These are phyloP conservation scores for Pitangus sulphuratus DNA, from an alignment of 2,797 vertebrate species.

Conservation along the genomic window DNA sequence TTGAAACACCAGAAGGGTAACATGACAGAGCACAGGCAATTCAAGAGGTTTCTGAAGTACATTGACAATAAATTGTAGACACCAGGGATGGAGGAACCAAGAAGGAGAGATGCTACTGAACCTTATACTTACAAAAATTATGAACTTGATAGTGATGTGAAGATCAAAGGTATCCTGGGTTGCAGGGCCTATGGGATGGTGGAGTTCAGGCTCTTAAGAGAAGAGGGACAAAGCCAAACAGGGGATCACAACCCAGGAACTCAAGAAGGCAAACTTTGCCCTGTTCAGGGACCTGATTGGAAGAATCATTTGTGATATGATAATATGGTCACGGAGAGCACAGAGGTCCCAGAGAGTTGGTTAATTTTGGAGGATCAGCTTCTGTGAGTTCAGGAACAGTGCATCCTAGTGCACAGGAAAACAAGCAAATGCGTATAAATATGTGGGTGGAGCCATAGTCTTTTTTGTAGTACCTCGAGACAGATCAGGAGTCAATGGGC, in stretches of 20 bases:
- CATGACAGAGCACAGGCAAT: neutral
- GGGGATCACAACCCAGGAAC: neutral
- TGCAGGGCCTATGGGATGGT: neutral
- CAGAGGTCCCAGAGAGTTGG: neutral
- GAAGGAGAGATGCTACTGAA: neutral
- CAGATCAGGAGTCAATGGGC: neutral
- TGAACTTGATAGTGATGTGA: neutral
- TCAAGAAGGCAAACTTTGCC: neutral
- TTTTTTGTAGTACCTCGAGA: neutral
- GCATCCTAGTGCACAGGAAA: rapidly evolving
- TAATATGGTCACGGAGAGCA: neutral
- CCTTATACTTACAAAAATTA: neutral
- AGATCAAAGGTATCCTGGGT: neutral
- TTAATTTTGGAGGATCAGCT: neutral
- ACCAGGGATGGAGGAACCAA: neutral
- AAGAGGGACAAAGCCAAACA: neutral
- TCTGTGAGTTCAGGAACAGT: neutral
- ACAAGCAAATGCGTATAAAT: neutral
- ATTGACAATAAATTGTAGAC: neutral
- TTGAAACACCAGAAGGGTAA: neutral
- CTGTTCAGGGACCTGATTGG: neutral
- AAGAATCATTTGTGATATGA: neutral
- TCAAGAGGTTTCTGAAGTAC: neutral
- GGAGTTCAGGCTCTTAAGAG: neutral
- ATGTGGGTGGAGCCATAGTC: rapidly evolving